Percentiles rank a stretch among this genome's conserved stretches.
phyloP scores from a whole-genome alignment of 1,140 invertebrate genomes.

The Lepidostoma basale region DNA sequence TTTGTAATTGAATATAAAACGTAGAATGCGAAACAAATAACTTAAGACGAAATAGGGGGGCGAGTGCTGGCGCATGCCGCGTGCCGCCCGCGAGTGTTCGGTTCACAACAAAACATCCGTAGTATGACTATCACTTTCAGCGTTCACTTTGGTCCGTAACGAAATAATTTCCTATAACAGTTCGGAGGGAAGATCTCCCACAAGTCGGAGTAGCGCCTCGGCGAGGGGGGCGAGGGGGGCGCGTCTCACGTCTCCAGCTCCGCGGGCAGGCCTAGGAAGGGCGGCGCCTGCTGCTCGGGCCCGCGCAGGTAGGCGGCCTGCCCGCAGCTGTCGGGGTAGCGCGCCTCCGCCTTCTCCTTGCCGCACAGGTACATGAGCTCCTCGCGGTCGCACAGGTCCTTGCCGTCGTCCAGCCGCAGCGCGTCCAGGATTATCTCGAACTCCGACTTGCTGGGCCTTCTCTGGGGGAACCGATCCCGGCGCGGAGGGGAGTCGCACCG shows the following conservation, averaged over 20 bases:
- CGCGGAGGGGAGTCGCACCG: constrained; percentile 48
- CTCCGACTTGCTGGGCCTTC: constrained; percentile 45
- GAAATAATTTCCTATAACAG: constrained; percentile 28
- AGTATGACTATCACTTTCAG: constrained; percentile 26
- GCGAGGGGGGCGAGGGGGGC: neutral
- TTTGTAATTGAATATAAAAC: constrained; percentile 18
- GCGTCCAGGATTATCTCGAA: constrained; percentile 58
- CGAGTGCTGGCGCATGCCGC: neutral
- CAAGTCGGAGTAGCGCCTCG: constrained; percentile 9
- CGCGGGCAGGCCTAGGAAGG: constrained; percentile 72
- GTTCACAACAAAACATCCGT: constrained; percentile 9
- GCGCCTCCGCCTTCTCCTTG: constrained; percentile 52
- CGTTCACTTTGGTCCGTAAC: constrained; percentile 20
- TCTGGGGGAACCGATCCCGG: constrained; percentile 28
- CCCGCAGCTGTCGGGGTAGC: constrained; percentile 62
- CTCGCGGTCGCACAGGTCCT: constrained; percentile 43
- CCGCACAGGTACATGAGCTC: constrained; percentile 56
- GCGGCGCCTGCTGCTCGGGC: constrained; percentile 67
- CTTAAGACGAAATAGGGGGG: constrained; percentile 15
- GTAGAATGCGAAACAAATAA: constrained; percentile 24
- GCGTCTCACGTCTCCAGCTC: constrained; percentile 68
- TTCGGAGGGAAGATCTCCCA: constrained; percentile 12
- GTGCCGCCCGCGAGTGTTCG: neutral
- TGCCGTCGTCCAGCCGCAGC: constrained; percentile 51
- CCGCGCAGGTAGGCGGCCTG: constrained; percentile 74